Conservation (phyloP, 1,140 invertebrate species). For the Aphis gossypii region DNA sequence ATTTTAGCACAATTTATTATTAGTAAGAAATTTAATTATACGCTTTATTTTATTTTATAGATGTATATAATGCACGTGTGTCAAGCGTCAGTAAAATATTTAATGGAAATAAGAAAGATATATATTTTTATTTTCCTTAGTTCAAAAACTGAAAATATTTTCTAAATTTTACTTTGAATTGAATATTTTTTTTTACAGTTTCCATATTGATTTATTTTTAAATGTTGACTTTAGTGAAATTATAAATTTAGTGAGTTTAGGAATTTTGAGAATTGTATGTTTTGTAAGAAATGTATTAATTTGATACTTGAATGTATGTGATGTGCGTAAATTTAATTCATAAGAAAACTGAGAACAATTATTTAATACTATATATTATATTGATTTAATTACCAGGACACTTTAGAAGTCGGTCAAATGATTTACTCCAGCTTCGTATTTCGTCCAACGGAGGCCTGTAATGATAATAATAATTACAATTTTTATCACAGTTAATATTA, state of each 20-base stretch:
- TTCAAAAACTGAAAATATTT: no score
- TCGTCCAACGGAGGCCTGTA: slow-evolving; percentile 88
- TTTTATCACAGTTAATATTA: neutral
- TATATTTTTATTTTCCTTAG: no score
- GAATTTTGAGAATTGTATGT: neutral
- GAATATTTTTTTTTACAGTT: neutral
- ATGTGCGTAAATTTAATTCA: no score
- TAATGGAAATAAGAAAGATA: no score
- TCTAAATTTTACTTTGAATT: no score
- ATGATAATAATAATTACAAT: slow-evolving; percentile 62
- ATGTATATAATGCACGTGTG: neutral
- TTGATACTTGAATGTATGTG: neutral
- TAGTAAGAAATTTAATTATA: neutral
- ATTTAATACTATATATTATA: neutral
- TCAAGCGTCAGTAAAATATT: no score
- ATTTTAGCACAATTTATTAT: neutral
- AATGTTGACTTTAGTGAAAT: neutral
- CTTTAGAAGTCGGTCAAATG: slow-evolving; percentile 95
- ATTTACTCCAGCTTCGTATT: slow-evolving; percentile 92
- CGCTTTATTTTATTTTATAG: neutral
- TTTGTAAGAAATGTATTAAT: neutral
- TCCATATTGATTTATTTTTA: neutral
- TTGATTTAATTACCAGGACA: slow-evolving; percentile 73
- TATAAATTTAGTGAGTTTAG: neutral
- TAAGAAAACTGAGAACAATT: neutral